A percentile compares a stretch with the other conserved stretches of the same genome.
Evolutionary conservation across 2,888 invertebrate genomes (phyloP).

Genomic region (Phengaris alcon): DNA sequence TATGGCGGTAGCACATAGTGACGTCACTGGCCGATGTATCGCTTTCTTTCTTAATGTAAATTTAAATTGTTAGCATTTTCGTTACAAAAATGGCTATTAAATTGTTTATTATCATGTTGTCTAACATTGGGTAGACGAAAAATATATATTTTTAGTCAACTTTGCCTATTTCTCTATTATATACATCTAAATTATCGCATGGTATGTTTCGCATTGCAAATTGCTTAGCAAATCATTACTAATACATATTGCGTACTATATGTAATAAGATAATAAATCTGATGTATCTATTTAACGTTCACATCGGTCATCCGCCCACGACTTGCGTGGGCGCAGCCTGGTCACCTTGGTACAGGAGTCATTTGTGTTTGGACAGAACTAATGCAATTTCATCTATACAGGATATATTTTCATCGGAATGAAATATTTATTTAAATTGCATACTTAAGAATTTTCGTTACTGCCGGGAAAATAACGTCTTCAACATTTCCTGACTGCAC

Average conservation of each 20-base stretch:
- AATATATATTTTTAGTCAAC: no score
- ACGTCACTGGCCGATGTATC: no score
- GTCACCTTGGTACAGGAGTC: constrained; percentile 35
- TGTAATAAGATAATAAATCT: constrained; percentile 12
- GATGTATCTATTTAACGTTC: constrained; percentile 15
- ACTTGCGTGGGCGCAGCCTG: constrained; percentile 35
- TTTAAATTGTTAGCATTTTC: not conserved
- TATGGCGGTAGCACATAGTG: no score
- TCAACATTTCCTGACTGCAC: no score
- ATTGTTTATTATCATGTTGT: no score
- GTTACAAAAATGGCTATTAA: no score
- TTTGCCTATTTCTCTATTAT: no score
- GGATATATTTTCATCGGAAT: not conserved
- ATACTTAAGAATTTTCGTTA: no score
- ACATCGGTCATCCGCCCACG: not conserved
- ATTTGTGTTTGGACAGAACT: constrained; percentile 30
- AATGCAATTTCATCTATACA: constrained; percentile 33
- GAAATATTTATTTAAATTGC: no score
- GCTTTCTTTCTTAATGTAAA: not conserved
- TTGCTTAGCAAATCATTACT: not conserved
- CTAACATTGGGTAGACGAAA: no score
- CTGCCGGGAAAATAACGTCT: no score
- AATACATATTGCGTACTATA: not conserved
- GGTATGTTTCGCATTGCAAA: not conserved
- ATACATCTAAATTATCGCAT: no score